Evolutionary conservation across 2,113 vertebrate species (phyloP).

Genomic region (Macrotus californicus): DNA sequence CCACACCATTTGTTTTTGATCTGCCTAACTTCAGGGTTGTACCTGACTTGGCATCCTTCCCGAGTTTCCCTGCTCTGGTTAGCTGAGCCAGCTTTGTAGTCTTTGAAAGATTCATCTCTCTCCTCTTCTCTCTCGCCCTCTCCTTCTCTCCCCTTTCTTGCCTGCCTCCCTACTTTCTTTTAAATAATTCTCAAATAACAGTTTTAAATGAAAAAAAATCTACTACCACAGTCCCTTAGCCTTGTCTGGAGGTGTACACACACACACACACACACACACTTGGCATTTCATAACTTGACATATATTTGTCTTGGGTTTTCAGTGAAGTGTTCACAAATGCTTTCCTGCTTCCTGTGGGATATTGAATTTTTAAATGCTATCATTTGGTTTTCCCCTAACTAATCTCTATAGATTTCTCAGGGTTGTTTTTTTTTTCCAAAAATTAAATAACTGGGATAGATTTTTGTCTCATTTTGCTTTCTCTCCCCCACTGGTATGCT

Average conservation of each 20-base stretch:
- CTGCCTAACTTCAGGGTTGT: neutral
- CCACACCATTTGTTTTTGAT: neutral
- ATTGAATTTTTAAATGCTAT: conserved; percentile 45
- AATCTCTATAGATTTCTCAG: conserved; percentile 29
- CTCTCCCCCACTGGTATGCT: neutral
- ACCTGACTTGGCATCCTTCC: neutral
- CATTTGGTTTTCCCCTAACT: conserved; percentile 9
- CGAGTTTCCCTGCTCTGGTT: neutral
- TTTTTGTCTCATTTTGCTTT: conserved; percentile 39
- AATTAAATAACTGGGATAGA: conserved; percentile 5
- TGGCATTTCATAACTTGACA: neutral
- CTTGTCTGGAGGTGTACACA: neutral
- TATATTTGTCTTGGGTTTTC: conserved; percentile 28
- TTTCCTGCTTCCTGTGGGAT: conserved; percentile 20
- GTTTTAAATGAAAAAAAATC: neutral
- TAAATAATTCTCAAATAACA: neutral
- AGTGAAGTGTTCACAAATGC: neutral
- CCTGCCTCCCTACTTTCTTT: too few species aligned
- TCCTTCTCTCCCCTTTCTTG: neutral
- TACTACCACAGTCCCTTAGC: neutral
- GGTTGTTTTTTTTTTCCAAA: neutral
- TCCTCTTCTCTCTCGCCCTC: neutral
- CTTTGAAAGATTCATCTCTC: neutral
- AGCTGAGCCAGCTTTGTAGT: neutral
- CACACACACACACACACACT: neutral